These are phyloP conservation scores for Formica exsecta DNA, from an alignment of 1,140 invertebrate genomes.

Conservation along the genomic window DNA sequence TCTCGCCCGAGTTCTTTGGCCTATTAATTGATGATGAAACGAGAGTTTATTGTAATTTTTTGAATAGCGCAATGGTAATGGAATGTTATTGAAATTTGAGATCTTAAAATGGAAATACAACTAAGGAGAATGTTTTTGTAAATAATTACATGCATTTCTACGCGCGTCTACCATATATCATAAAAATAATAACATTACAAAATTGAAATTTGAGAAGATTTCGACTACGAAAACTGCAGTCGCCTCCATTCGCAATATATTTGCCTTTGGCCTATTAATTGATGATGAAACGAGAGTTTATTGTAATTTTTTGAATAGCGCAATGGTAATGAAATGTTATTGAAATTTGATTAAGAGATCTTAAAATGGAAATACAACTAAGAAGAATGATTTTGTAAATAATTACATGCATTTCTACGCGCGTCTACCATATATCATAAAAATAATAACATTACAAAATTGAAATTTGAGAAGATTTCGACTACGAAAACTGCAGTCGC, in stretches of 20 bases:
- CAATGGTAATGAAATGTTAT: conserved; percentile 19
- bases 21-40: conserved; percentile 21
- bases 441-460: not conserved
- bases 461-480: not conserved
- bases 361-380: not conserved
- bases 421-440: not conserved
- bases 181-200: not conserved
- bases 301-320: conserved; percentile 15
- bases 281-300: conserved; percentile 6
- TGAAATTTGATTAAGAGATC: conserved; percentile 14
- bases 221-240: conserved; percentile 1
- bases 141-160: not conserved
- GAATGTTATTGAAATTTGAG: conserved; percentile 21
- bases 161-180: not conserved
- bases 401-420: not conserved
- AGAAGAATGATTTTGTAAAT: not conserved
- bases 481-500: conserved; percentile 14
- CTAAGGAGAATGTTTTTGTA: not conserved
- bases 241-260: not conserved
- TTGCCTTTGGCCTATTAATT: conserved; percentile 8
- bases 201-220: not conserved
- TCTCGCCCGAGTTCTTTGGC: not conserved
- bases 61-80: conserved; percentile 20
- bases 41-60: conserved; percentile 13
- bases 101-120: not conserved